phyloP scores from a whole-genome alignment of 2,113 vertebrate species.

The Donacobius atricapilla region DNA sequence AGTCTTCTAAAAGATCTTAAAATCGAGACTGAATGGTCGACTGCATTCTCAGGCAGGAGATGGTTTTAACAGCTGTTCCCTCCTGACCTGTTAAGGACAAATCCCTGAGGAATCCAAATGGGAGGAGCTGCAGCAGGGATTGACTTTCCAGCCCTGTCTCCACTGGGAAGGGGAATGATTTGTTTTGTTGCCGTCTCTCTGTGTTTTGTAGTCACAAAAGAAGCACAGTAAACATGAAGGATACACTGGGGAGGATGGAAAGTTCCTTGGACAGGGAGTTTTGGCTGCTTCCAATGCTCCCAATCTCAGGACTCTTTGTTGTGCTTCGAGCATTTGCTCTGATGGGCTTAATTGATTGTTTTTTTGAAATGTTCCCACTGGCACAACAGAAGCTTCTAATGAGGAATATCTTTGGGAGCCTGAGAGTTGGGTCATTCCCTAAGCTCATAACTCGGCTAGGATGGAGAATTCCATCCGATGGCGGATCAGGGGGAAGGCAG shows the following conservation, averaged over 20 bases:
- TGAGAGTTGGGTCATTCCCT: neutral
- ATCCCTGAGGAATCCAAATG: neutral
- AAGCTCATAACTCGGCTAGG: neutral
- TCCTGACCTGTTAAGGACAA: neutral
- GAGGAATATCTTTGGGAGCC: neutral
- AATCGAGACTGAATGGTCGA: rapidly evolving
- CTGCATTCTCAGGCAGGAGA: neutral
- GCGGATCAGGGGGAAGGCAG: too few species aligned
- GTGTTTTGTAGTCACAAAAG: neutral
- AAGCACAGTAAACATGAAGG: neutral
- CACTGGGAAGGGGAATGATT: neutral
- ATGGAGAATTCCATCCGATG: neutral
- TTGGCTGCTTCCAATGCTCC: neutral
- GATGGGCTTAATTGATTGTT: neutral
- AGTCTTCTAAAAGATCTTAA: neutral
- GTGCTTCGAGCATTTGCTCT: neutral
- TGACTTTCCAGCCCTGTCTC: neutral
- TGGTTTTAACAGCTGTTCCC: neutral
- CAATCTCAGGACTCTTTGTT: neutral
- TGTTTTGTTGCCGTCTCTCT: neutral
- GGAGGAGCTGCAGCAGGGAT: neutral
- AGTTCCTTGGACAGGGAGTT: neutral
- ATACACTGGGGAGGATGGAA: neutral
- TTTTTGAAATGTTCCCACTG: neutral
- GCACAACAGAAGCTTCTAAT: neutral